Percentiles rank a stretch among this genome's conserved stretches.
Evolutionary conservation across 2,888 invertebrate genomes (phyloP).

Genomic region (Platycheirus rosarum): DNA sequence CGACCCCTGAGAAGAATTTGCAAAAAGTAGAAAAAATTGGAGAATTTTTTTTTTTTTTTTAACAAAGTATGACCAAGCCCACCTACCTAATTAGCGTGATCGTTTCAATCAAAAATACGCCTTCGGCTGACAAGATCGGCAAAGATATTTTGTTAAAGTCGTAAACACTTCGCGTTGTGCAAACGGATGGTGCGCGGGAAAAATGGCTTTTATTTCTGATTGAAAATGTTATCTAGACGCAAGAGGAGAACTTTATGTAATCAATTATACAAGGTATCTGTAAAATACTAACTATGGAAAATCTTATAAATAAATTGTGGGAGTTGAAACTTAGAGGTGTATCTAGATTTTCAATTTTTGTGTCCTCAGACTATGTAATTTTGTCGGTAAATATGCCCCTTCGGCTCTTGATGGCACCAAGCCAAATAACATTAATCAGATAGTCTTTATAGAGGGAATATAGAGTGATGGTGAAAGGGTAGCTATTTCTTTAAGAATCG

Average conservation of each 20-base stretch:
- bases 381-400: constrained; percentile 50
- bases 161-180: constrained; percentile 30
- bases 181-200: background rate
- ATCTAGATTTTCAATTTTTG: constrained; percentile 4
- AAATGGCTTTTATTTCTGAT: background rate
- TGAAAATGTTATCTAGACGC: constrained; percentile 2
- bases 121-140: constrained; percentile 61
- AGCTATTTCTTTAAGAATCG: constrained; percentile 35
- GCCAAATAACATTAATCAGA: constrained; percentile 67
- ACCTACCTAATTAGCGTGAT: constrained; percentile 67
- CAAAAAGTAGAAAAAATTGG: constrained; percentile 27
- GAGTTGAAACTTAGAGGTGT: constrained; percentile 23
- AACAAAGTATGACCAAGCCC: constrained; percentile 30
- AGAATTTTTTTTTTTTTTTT: constrained; percentile 24
- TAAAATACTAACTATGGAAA: constrained; percentile 58
- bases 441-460: constrained; percentile 44
- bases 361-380: constrained; percentile 34
- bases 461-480: constrained; percentile 2
- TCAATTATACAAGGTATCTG: constrained; percentile 62
- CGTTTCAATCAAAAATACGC: constrained; percentile 62
- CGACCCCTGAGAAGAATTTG: constrained; percentile 22
- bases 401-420: constrained; percentile 53
- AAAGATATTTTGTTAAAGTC: constrained; percentile 41
- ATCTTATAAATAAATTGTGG: constrained; percentile 58
- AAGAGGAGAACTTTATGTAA: constrained; percentile 41